Base-by-base conservation (phyloP, 2,797 vertebrate species). In the Alfaro cultratus region DNA sequence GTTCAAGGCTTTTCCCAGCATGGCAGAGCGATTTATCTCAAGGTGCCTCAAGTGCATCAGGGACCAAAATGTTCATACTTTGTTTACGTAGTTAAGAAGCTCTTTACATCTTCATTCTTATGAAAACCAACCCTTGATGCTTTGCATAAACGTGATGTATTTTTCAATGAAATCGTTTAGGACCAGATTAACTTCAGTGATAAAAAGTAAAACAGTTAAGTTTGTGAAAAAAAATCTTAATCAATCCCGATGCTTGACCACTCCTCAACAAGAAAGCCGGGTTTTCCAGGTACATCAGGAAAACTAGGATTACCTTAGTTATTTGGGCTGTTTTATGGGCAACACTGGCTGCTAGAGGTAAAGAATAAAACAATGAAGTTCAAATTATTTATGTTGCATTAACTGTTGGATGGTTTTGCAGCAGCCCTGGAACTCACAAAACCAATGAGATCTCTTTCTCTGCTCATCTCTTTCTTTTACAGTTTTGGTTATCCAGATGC, bases 401-500 rank as follows among this genome's bases (percentile, higher is more conserved):
- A 43, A 68, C 36, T 68, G 39, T 39, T 39, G 39, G 21, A 23
- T 68, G 34, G 34, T 26, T 70, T n/a, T 45, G 2, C 39, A 6
- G 41, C 41, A n/a, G 41, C 1, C 2, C 13, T 16, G 8, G 26
- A 72, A 46, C 68, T 72, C 26, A n/a, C 23, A 72, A 72, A 72
- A 72, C n/a, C n/a, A 46, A 29, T 29, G n/a, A 46, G 43, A 46
- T 72, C 26, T 10, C 4, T 72, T 29, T 29, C 39, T 45, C 15
- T 46, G n/a, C 23, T 72, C 2, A 7, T 78, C 13, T 73, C 18
- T 60, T 34, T 73, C 29, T 46, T 39, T 47, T 46, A 73, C 70
- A 79, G 96, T 85, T 97, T 97, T 92, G 96, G 96, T 80, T 97
- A 96, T 90, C 96, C 96, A 53, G 96, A 97, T 89, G 95, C 96